Conservation (phyloP, 1,140 invertebrate species). For the Streblospio benedicti region DNA sequence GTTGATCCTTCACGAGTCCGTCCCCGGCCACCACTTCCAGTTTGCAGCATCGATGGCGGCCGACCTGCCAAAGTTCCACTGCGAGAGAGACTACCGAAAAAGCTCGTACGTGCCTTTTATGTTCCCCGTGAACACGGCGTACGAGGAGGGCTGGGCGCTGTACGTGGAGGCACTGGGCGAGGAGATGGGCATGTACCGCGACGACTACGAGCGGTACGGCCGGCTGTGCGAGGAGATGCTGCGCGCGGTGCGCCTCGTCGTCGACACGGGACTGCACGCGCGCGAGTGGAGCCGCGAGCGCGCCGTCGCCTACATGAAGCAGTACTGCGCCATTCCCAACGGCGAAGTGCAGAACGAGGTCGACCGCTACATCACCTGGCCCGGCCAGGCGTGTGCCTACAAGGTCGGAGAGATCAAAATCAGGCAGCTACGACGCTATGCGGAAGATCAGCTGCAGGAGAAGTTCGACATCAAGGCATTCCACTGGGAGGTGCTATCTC, state of each 20-base stretch:
- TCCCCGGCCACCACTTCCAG: too few species aligned
- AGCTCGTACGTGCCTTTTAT: constrained; percentile 38
- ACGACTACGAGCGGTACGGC: constrained; percentile 42
- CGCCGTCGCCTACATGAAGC: constrained; percentile 44
- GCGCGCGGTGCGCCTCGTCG: constrained; percentile 43
- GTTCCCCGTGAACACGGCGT: constrained; percentile 45
- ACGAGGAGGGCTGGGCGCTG: constrained; percentile 46
- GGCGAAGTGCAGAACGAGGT: constrained; percentile 38
- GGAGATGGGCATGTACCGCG: constrained; percentile 42
- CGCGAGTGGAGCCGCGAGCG: constrained; percentile 44
- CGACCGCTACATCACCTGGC: constrained; percentile 49
- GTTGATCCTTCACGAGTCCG: too few species aligned
- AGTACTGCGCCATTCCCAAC: constrained; percentile 34
- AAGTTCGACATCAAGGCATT: not conserved
- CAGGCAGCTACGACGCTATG: constrained; percentile 39
- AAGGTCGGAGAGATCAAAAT: constrained; percentile 51
- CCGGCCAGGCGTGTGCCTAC: constrained; percentile 49
- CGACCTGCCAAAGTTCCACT: constrained; percentile 30
- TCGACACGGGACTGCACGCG: constrained; percentile 49
- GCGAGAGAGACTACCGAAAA: constrained; percentile 27
- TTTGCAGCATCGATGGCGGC: not conserved
- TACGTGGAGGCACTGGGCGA: constrained; percentile 47
- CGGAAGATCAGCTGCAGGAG: constrained; percentile 29
- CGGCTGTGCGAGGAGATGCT: constrained; percentile 41
- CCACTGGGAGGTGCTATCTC: not conserved